These are phyloP conservation scores for Hylaea fasciaria DNA, from an alignment of 2,888 invertebrate species.

Conservation along the genomic window DNA sequence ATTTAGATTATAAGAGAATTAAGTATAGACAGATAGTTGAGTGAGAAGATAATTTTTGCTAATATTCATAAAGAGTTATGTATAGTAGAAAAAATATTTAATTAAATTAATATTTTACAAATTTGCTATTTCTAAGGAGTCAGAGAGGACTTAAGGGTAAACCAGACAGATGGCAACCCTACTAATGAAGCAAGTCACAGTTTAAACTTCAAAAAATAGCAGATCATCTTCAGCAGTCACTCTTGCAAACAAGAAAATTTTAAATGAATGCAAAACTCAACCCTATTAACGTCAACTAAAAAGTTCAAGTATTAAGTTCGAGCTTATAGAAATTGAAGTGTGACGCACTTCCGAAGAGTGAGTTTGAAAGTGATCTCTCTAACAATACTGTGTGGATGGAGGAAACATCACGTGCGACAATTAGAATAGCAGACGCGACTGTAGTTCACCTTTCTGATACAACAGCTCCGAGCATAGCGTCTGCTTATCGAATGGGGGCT, in stretches of 20 bases:
- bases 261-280: not conserved
- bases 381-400: conserved; percentile 34
- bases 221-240: conserved; percentile 25
- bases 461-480: conserved; percentile 69
- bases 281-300: no score
- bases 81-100: not conserved
- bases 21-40: not conserved
- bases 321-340: not conserved
- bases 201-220: conserved; percentile 7
- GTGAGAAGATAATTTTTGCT: not conserved
- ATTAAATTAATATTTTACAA: no score
- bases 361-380: conserved; percentile 33
- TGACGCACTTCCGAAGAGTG: conserved; percentile 24
- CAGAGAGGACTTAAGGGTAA: conserved; percentile 8
- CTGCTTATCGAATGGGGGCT: conserved; percentile 71
- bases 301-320: no score
- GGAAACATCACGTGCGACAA: conserved; percentile 40
- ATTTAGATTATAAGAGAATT: no score
- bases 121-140: not conserved
- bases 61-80: not conserved
- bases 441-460: conserved; percentile 79
- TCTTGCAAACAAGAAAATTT: conserved; percentile 5
- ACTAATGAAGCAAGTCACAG: conserved; percentile 23
- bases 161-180: conserved; percentile 29
- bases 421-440: conserved; percentile 35